Evolutionary conservation across 1,140 invertebrate species (phyloP), one percentile per base, ranked within the genome.

Genomic region (Pygmarrhopalites habei): DNA sequence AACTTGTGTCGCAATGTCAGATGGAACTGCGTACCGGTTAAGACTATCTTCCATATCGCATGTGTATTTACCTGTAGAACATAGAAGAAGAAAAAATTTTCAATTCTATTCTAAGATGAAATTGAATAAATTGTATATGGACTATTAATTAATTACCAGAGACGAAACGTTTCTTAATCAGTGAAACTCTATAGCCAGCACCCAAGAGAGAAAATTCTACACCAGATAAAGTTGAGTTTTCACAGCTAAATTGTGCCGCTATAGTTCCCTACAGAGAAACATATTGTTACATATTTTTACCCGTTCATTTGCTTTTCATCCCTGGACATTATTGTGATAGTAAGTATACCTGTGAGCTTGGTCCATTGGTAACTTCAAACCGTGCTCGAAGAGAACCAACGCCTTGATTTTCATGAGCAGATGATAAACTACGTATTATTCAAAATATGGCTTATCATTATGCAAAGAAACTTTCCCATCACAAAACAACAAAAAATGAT

Each of bases 101-200:
- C 7, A 49, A 49, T 49, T 21, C 26, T 57, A 29, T 30, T 28
- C 15, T 47, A 32, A n/a, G 4, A 28, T 35, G 53, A 14, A 49
- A 29, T 5, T 39, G 15, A 41, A 12, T 7, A 41, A 7, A 32
- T 12, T 32, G 15, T 44, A 56, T 56, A 53, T 5, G 2, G 46
- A 41, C n/a, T n/a, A n/a, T n/a, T n/a, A n/a, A n/a, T n/a, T 1
- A 26, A 57, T 79, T 80, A 87, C 92, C 94, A 71, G 93, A 93
- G 58, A 94, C 88, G 79, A 97, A 95, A 75, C 92, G 82, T 69
- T 91, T 84, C 76, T 98, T 98, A 44, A 94, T 87, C 67, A 98
- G 81, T 28, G 94, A 97, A 60, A 97, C 78, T 73, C 94, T 82
- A 77, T 97, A 98, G 5, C 93, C 93, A 60, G 83, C 77, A 10